Conservation (phyloP, 2,797 vertebrate species). For the Bufotes viridis region DNA sequence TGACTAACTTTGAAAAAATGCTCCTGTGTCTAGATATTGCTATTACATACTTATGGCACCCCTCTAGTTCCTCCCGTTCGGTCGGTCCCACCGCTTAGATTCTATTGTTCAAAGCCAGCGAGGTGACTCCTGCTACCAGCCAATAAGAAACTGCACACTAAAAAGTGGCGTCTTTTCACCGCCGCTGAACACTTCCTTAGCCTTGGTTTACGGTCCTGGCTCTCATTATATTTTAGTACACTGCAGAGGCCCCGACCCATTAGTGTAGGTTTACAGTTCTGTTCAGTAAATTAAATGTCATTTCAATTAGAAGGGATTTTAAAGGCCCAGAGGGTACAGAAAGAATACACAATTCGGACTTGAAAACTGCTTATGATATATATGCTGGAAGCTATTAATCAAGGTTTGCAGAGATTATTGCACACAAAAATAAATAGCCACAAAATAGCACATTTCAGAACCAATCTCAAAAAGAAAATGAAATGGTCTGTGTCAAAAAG, state of each 20-base stretch:
- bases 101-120: too few species aligned
- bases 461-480: not conserved
- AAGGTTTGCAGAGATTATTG: not conserved
- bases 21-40: too few species aligned
- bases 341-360: not conserved
- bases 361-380: constrained; percentile 5
- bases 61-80: too few species aligned
- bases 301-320: constrained; percentile 35
- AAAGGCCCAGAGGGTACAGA: not conserved
- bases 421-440: not conserved
- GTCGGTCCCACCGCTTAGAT: too few species aligned
- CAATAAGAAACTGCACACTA: too few species aligned
- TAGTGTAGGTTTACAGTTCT: not conserved
- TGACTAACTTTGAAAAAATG: too few species aligned
- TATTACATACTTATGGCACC: too few species aligned
- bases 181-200: not conserved
- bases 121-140: too few species aligned
- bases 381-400: not conserved
- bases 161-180: not conserved
- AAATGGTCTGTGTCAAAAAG: not conserved
- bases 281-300: constrained; percentile 27
- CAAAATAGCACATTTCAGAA: not conserved
- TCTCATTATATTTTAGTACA: not conserved
- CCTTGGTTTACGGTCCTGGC: not conserved
- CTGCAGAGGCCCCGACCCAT: not conserved